A percentile compares a stretch with the other conserved stretches of the same genome.
These are phyloP conservation scores for Tragelaphus imberbis DNA, from an alignment of 2,113 vertebrate species.

Conservation along the genomic window DNA sequence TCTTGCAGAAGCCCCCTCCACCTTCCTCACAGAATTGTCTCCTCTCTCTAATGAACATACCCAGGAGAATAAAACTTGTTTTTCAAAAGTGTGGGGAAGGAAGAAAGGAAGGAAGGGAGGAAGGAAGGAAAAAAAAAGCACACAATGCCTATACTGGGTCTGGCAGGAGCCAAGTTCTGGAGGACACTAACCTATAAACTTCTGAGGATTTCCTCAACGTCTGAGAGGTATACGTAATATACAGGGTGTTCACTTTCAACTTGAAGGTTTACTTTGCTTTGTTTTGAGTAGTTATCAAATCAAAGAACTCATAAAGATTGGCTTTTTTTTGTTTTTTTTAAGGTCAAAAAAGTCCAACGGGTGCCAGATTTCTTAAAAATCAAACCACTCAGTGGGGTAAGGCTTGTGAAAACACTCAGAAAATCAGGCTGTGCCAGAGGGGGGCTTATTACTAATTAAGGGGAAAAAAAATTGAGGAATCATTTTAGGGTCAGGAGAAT, in stretches of 20 bases:
- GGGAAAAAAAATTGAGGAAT: not conserved
- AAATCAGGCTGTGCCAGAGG: not conserved
- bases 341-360: not conserved
- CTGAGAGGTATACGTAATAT: not conserved
- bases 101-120: not conserved
- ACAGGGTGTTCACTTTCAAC: not conserved
- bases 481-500: not conserved
- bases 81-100: slow-evolving; percentile 21
- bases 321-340: not conserved
- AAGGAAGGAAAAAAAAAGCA: not conserved
- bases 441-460: not conserved
- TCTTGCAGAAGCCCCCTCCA: not conserved
- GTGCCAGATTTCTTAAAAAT: slow-evolving; percentile 25
- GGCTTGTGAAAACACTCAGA: not conserved
- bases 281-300: slow-evolving; percentile 3
- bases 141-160: not conserved
- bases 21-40: slow-evolving; percentile 4
- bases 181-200: not conserved
- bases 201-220: not conserved
- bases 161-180: not conserved
- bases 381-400: not conserved
- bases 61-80: slow-evolving; percentile 62
- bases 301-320: not conserved
- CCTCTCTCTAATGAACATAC: slow-evolving; percentile 22
- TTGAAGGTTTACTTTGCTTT: not conserved